Evolutionary conservation across 2,888 invertebrate species (phyloP), one percentile per base, ranked within the genome.

Genomic region (Caenorhabditis auriculariae): DNA sequence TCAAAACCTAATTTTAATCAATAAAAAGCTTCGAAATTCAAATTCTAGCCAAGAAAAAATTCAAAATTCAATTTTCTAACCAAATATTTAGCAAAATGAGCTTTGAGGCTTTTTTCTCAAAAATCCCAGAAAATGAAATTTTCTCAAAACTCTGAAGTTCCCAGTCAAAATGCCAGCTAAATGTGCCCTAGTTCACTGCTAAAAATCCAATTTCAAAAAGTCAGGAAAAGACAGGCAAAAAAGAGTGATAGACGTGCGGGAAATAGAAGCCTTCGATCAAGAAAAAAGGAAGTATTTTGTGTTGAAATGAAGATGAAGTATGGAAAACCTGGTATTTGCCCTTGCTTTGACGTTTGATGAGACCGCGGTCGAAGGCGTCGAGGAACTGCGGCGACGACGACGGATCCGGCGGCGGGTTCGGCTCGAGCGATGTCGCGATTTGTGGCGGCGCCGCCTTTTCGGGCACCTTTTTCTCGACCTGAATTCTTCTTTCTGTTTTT

Each of bases 271-370:
- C 39, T 42, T 54, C 35, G 24, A 38, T 23, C 17, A 19, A 42
- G 29, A 29, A 27, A 9, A 21, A 29, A 35, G 23, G n/a, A 24
- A 29, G 32, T 49, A 43, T 24, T 2, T 1, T 4, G n/a, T 43
- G 43, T 23, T 43, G 23, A 21, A 21, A 6, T 6, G 3, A 21
- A 19, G 21, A 3, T 2, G 24, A n/a, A 21, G 5, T 43, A 9
- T 21, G n/a, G 3, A 48, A 50, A 21, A 74, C 75, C 70, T 79
- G 80, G 45, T 80, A 80, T 60, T 80, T 80, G 44, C 80, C 80
- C 54, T 80, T 80, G 55, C 75, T 75, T 55, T 78, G 77, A 17
- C 80, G 56, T 52, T 80, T 80, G 44, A 77, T 74, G 26, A 80
- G 60, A 21, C 79, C 78, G 6, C 80, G 48, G 55, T 80, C 80